Evolutionary conservation across 2,888 invertebrate genomes (phyloP).

Genomic region (Caenorhabditis zanzibari): DNA sequence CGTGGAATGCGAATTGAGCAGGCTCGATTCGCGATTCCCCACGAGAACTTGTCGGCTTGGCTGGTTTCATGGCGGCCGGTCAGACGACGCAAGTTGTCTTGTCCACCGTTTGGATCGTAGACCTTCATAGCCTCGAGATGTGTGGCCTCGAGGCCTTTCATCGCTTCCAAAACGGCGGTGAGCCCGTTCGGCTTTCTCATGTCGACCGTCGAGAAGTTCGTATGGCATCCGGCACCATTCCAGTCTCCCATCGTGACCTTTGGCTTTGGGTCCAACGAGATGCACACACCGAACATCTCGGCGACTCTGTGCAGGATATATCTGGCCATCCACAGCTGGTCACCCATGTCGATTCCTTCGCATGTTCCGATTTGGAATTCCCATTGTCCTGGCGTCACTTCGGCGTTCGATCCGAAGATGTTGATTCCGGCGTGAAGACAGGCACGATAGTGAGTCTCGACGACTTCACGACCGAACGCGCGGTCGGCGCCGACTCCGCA

Average conservation of each 20-base stretch:
- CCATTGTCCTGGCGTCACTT: constrained; percentile 77
- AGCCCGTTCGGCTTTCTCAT: constrained; percentile 87
- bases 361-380: constrained; percentile 85
- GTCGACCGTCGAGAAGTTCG: constrained; percentile 93
- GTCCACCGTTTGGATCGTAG: constrained; percentile 90
- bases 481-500: constrained; percentile 97
- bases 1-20: constrained; percentile 81
- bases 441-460: constrained; percentile 95
- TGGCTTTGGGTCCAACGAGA: constrained; percentile 85
- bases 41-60: constrained; percentile 93
- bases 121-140: constrained; percentile 57
- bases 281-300: constrained; percentile 85
- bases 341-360: constrained; percentile 85
- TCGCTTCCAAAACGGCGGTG: constrained; percentile 67
- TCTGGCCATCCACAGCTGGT: constrained; percentile 85
- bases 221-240: constrained; percentile 97
- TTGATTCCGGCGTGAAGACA: constrained; percentile 95
- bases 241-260: constrained; percentile 86
- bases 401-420: constrained; percentile 92
- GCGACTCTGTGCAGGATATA: constrained; percentile 85
- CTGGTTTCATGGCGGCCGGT: constrained; percentile 96
- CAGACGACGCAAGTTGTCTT: constrained; percentile 95
- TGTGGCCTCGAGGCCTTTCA: constrained; percentile 31
- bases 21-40: constrained; percentile 81
- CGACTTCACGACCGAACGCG: constrained; percentile 95